A percentile compares a stretch with the other conserved stretches of the same genome.
Conservation (phyloP, 2,888 invertebrate genomes). For the Calameuta pallipes region DNA sequence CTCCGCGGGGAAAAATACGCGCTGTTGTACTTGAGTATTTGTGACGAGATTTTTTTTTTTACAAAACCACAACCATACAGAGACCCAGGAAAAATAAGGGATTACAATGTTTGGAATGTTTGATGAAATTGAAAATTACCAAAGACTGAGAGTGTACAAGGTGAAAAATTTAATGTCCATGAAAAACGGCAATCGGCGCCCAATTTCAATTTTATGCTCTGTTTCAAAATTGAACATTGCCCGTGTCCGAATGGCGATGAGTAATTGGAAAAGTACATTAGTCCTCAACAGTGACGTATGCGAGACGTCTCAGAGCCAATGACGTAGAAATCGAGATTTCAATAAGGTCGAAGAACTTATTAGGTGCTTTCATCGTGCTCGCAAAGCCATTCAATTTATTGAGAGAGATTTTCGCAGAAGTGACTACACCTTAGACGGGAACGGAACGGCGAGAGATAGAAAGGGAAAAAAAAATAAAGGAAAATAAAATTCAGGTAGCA, state of each 20-base stretch:
- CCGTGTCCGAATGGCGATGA: not conserved
- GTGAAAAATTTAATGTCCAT: not conserved
- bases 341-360: slow-evolving; percentile 37
- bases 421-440: not conserved
- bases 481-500: not conserved
- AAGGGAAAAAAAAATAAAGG: not conserved
- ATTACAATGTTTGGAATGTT: not conserved
- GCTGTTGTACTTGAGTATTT: not conserved
- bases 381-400: slow-evolving; percentile 35
- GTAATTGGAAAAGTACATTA: not conserved
- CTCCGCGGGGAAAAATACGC: not conserved
- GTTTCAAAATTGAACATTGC: not conserved
- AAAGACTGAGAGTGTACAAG: too few relatives aligned
- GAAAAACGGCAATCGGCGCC: not conserved
- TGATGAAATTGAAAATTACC: too few relatives aligned
- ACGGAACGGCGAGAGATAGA: not conserved
- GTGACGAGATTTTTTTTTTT: not conserved
- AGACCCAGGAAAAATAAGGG: not conserved
- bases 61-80: too few relatives aligned
- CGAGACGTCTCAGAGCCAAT: not conserved
- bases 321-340: slow-evolving; percentile 29
- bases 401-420: slow-evolving; percentile 7
- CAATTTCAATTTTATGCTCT: not conserved
- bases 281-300: not conserved
- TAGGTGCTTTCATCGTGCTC: slow-evolving; percentile 27